Conservation (phyloP, 2,113 vertebrate species). For the Fregata magnificens region DNA sequence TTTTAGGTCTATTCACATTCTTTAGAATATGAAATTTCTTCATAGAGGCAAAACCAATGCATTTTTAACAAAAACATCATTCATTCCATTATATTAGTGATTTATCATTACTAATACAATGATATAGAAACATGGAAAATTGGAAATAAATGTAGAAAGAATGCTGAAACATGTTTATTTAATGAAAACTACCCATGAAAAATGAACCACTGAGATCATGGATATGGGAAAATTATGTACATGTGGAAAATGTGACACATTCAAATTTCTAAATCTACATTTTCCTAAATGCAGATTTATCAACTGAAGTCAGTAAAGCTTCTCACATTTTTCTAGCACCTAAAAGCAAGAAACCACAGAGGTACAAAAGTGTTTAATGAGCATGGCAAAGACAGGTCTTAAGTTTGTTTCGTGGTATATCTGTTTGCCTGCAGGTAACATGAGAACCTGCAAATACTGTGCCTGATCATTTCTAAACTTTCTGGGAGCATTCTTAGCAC, state of each 20-base stretch:
- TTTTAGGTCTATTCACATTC: not conserved
- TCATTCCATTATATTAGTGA: not conserved
- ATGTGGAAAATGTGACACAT: not conserved
- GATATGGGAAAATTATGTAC: not conserved
- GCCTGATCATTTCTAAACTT: not conserved
- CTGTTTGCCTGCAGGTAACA: not conserved
- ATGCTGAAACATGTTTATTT: not conserved
- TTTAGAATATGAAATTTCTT: constrained; percentile 26
- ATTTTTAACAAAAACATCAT: constrained; percentile 33
- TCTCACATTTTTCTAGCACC: not conserved
- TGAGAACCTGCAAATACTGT: not conserved
- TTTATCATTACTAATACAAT: constrained; percentile 5
- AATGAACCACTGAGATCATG: not conserved
- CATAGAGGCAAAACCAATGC: not conserved
- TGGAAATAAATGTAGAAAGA: not conserved
- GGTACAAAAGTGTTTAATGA: not conserved
- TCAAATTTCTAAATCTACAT: not conserved
- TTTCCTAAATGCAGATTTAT: not conserved
- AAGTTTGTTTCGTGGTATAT: not conserved
- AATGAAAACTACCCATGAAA: not conserved
- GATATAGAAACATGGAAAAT: not conserved
- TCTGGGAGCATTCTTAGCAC: not conserved
- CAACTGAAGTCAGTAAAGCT: not conserved
- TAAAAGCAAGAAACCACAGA: not conserved
- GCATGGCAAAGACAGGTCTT: not conserved